Percentiles rank a stretch among this genome's conserved stretches.
These are phyloP conservation scores for Synergus umbraculus DNA, from an alignment of 2,888 invertebrate genomes.

Conservation along the genomic window DNA sequence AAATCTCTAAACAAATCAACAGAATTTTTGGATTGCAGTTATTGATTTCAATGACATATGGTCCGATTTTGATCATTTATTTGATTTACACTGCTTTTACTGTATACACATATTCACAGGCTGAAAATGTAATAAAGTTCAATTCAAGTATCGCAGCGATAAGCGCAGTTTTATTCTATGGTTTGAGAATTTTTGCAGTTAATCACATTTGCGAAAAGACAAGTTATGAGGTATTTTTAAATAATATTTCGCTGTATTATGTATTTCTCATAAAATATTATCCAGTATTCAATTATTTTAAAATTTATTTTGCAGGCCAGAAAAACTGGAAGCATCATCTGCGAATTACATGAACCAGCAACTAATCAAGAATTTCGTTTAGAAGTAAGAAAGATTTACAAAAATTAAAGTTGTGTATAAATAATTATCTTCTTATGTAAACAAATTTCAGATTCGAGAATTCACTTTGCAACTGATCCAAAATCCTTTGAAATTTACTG, in stretches of 20 bases:
- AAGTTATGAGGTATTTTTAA: constrained; percentile 51
- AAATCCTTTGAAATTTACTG: constrained; percentile 43
- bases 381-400: background rate
- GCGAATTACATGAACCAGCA: constrained; percentile 62
- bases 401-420: background rate
- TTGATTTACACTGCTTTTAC: background rate
- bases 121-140: background rate
- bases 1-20: constrained; percentile 54
- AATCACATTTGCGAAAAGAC: constrained; percentile 42
- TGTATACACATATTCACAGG: background rate
- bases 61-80: constrained; percentile 53
- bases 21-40: constrained; percentile 58
- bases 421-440: background rate
- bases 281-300: background rate
- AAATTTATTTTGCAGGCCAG: constrained; percentile 52
- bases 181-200: constrained; percentile 47
- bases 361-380: constrained; percentile 55
- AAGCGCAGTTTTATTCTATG: constrained; percentile 47
- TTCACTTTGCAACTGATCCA: constrained; percentile 44
- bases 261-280: background rate
- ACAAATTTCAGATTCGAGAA: constrained; percentile 40
- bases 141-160: background rate
- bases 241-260: background rate
- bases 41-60: constrained; percentile 54
- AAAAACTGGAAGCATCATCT: constrained; percentile 61